Percentiles rank a stretch among this genome's conserved stretches.
Evolutionary conservation across 2,113 vertebrate species (phyloP).

Genomic region (Saiga tatarica): DNA sequence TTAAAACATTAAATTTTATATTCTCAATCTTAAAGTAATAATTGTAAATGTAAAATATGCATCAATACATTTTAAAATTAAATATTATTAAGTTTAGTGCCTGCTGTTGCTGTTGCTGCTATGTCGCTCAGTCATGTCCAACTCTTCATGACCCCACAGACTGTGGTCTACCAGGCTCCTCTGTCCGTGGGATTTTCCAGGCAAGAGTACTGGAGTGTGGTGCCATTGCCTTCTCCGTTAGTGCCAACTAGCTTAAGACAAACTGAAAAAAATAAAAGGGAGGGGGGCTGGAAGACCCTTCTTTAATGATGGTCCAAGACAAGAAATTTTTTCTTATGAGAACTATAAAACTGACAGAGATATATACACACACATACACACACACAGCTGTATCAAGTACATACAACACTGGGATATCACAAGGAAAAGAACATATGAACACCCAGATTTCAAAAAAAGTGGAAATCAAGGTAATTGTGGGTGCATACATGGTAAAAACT

Average conservation of each 20-base stretch:
- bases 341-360: background rate
- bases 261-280: background rate
- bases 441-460: background rate
- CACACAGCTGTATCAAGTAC: background rate
- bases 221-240: background rate
- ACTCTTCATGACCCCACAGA: background rate
- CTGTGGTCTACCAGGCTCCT: background rate
- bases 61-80: background rate
- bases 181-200: background rate
- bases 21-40: background rate
- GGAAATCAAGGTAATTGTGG: background rate
- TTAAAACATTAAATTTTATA: background rate
- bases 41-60: background rate
- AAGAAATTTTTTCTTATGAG: background rate
- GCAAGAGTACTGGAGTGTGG: background rate
- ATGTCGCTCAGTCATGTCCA: rapidly evolving
- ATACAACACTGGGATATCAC: rapidly evolving
- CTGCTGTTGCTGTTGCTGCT: background rate
- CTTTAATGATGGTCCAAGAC: background rate
- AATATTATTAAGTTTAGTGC: background rate
- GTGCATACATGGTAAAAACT: background rate
- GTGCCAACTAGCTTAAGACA: background rate
- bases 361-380: background rate
- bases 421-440: background rate
- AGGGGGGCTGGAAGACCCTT: background rate